phyloP scores from a whole-genome alignment of 2,797 vertebrate species.

The Rhabdomys pumilio region DNA sequence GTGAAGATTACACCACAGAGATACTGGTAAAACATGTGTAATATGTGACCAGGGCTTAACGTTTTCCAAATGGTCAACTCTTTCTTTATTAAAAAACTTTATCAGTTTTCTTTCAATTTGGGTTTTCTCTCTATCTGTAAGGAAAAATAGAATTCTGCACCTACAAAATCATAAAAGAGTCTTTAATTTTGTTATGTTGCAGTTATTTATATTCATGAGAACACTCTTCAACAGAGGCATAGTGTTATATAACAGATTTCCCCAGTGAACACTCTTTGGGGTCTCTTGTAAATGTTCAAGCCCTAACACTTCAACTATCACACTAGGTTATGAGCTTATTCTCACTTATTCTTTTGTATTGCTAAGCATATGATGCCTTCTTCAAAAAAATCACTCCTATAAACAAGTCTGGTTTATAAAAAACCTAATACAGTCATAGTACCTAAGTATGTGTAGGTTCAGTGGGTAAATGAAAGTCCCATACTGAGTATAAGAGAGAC shows the following conservation, averaged over 20 bases:
- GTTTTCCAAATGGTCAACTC: conserved; percentile 37
- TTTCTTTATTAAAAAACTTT: conserved; percentile 74
- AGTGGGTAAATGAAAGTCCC: neutral
- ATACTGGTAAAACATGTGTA: conserved; percentile 69
- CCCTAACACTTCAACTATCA: neutral
- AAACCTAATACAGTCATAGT: neutral
- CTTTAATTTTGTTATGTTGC: conserved; percentile 75
- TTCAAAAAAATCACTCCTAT: neutral
- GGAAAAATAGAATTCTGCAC: conserved; percentile 48
- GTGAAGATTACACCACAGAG: conserved; percentile 73
- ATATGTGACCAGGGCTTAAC: conserved; percentile 63
- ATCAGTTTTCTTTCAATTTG: conserved; percentile 47
- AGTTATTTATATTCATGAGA: conserved; percentile 45
- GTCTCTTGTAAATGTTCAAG: neutral
- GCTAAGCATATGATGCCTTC: neutral
- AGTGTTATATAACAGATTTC: neutral
- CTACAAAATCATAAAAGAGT: conserved; percentile 64
- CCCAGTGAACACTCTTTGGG: neutral
- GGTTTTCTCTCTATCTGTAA: conserved; percentile 54
- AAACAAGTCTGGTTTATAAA: conserved; percentile 8
- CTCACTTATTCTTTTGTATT: conserved; percentile 16
- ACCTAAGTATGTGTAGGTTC: neutral
- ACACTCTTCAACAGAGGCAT: conserved; percentile 51
- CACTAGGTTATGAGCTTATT: neutral
- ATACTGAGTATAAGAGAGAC: neutral